These are phyloP conservation scores for Tragelaphus oryx DNA, from an alignment of 2,797 vertebrate genomes.

Conservation along the genomic window DNA sequence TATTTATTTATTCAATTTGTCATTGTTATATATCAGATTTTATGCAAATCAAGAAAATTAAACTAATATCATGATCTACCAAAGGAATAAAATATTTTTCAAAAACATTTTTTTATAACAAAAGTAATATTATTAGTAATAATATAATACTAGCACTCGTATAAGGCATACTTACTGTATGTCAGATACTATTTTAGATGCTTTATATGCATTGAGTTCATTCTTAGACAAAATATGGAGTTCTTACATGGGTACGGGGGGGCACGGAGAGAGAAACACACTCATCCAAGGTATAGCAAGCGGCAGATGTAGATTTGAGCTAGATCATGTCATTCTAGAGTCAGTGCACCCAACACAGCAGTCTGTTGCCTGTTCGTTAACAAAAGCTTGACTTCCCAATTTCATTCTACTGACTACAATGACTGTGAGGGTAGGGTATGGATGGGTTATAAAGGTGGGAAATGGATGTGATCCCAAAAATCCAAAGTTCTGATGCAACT, in stretches of 20 bases:
- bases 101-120: not conserved
- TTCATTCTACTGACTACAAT: not conserved
- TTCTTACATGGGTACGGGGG: not conserved
- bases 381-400: not conserved
- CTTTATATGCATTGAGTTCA: not conserved
- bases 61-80: not conserved
- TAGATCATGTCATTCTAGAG: not conserved
- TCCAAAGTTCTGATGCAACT: not conserved
- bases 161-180: not conserved
- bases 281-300: not conserved
- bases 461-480: not conserved
- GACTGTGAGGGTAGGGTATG: not conserved
- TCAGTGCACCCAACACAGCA: not conserved
- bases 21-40: not conserved
- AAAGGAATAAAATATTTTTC: not conserved
- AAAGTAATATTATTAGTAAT: not conserved
- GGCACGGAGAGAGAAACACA: not conserved
- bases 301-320: not conserved
- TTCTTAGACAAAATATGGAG: not conserved
- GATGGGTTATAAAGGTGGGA: not conserved
- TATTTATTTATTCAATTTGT: not conserved
- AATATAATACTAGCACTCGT: not conserved
- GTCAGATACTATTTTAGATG: not conserved
- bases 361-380: not conserved
- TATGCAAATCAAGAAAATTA: not conserved